A percentile compares a stretch with the other conserved stretches of the same genome.
phyloP scores from a whole-genome alignment of 2,888 invertebrate genomes.

The Drosophila quasianomalipes region DNA sequence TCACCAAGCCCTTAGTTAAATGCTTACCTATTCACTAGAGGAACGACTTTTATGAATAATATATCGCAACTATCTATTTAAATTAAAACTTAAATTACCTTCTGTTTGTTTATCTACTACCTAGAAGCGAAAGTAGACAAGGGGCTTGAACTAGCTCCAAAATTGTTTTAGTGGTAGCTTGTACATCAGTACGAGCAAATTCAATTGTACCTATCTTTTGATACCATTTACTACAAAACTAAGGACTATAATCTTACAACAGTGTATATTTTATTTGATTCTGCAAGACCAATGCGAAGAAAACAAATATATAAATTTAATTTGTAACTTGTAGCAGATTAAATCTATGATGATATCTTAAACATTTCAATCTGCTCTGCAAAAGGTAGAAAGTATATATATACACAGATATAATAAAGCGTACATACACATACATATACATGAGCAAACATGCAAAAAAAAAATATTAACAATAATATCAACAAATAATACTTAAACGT shows the following conservation, averaged over 20 bases:
- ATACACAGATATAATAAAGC: conserved; percentile 44
- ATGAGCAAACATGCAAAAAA: conserved; percentile 52
- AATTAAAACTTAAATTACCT: conserved; percentile 12
- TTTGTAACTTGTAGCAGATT: conserved; percentile 30
- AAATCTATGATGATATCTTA: conserved; percentile 47
- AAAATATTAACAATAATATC: conserved; percentile 40
- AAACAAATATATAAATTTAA: conserved; percentile 27
- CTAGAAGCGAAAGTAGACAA: conserved; percentile 26
- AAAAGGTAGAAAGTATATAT: conserved; percentile 38
- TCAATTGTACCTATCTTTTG: conserved; percentile 83
- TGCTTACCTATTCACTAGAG: conserved; percentile 22
- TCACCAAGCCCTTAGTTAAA: conserved; percentile 55
- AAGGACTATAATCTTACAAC: conserved; percentile 80
- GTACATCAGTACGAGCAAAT: conserved; percentile 57
- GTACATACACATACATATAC: conserved; percentile 41
- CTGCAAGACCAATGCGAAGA: conserved; percentile 66
- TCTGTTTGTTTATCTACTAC: conserved; percentile 22
- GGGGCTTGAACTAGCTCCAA: conserved; percentile 27
- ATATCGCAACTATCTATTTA: conserved; percentile 2
- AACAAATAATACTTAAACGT: conserved; percentile 58
- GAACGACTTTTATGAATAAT: conserved; percentile 12
- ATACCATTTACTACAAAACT: conserved; percentile 83
- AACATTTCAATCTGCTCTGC: conserved; percentile 59
- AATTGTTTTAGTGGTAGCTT: conserved; percentile 73
- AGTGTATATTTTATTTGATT: conserved; percentile 56